Conservation (phyloP, 2,113 vertebrate genomes). For the Lagopus leucura region DNA sequence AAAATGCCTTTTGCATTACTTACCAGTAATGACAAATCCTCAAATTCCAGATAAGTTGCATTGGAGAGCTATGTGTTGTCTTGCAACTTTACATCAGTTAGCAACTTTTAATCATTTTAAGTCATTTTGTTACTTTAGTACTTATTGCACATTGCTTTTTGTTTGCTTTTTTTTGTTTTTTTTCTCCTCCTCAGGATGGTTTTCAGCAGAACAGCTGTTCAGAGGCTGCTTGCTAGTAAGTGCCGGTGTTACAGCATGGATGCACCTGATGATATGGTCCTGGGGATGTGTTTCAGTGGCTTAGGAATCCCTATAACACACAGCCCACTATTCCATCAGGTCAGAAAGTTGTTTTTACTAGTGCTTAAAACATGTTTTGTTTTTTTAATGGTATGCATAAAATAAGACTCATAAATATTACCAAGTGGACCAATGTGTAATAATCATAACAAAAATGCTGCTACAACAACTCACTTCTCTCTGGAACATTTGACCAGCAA, state of each 20-base stretch:
- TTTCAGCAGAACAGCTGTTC: conserved; percentile 90
- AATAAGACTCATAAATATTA: neutral
- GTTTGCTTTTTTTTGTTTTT: neutral
- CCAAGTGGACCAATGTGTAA: fast-evolving
- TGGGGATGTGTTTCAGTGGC: conserved; percentile 97
- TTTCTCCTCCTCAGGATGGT: conserved; percentile 85
- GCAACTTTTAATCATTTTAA: neutral
- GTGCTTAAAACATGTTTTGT: neutral
- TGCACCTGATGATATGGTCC: conserved; percentile 96
- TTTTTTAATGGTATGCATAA: neutral
- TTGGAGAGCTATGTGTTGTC: neutral
- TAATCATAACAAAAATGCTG: neutral
- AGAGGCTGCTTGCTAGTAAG: conserved; percentile 85
- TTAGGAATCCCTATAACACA: conserved; percentile 91
- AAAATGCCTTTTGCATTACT: neutral
- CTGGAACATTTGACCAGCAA: neutral
- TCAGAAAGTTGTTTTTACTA: conserved; percentile 47
- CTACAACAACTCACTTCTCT: neutral
- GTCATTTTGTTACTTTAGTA: neutral
- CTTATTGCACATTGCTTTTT: neutral
- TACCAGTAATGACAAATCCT: neutral
- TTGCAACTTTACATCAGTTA: neutral
- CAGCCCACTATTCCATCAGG: conserved; percentile 96
- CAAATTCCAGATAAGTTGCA: neutral
- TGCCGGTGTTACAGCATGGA: conserved; percentile 94